Evolutionary conservation across 1,140 invertebrate genomes (phyloP).

Genomic region (Drosophila ogumai): DNA sequence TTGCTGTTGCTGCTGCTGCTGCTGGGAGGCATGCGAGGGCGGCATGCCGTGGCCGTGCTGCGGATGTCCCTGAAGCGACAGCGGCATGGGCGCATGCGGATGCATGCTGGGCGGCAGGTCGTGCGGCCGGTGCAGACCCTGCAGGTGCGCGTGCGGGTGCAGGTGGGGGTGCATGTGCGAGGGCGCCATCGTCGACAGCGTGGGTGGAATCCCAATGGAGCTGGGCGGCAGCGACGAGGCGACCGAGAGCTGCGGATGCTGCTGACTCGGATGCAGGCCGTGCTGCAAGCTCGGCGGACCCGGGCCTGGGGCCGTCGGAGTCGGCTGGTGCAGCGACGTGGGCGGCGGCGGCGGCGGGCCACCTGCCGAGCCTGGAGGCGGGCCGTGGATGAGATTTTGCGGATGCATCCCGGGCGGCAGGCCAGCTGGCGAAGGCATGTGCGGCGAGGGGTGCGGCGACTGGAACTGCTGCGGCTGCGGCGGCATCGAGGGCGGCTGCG

Average conservation of each 20-base stretch:
- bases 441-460: constrained; percentile 82
- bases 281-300: constrained; percentile 62
- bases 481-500: constrained; percentile 80
- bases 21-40: constrained; percentile 78
- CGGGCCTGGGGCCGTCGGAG: constrained; percentile 31
- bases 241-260: constrained; percentile 63
- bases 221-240: constrained; percentile 65
- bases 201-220: constrained; percentile 62
- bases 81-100: constrained; percentile 72
- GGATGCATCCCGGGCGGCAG: constrained; percentile 86
- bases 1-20: constrained; percentile 71
- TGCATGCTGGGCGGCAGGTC: constrained; percentile 76
- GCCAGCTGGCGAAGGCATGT: constrained; percentile 78
- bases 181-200: constrained; percentile 74
- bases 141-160: constrained; percentile 71
- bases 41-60: constrained; percentile 65
- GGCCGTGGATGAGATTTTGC: constrained; percentile 87
- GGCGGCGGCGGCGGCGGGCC: constrained; percentile 49
- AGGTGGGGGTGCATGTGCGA: constrained; percentile 75
- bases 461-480: constrained; percentile 79
- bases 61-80: constrained; percentile 76
- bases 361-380: constrained; percentile 31
- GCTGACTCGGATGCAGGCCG: constrained; percentile 63
- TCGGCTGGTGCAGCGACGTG: constrained; percentile 65
- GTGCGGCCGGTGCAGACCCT: constrained; percentile 73